These are phyloP conservation scores for Trogon melanurus DNA, from an alignment of 2,113 vertebrate species.

Conservation along the genomic window DNA sequence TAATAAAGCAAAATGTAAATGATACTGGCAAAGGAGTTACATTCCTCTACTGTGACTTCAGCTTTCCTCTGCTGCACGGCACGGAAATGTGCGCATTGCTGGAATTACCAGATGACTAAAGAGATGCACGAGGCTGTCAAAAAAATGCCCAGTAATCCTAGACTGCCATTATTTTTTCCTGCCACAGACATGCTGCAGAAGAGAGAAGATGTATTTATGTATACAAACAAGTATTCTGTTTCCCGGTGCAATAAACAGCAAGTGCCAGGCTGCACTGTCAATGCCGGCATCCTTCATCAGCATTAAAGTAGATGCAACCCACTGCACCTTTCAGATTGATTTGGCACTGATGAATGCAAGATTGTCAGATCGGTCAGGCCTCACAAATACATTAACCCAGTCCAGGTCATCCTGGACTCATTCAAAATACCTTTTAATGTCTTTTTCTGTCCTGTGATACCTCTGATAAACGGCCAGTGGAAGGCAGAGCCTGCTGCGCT, in stretches of 20 bases:
- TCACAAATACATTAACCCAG: slow-evolving; percentile 50
- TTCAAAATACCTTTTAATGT: slow-evolving; percentile 48
- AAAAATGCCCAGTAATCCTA: background rate
- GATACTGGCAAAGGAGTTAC: background rate
- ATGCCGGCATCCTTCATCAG: background rate
- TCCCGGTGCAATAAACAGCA: background rate
- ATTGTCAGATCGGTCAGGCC: slow-evolving; percentile 26
- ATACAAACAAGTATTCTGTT: background rate
- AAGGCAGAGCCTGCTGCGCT: background rate
- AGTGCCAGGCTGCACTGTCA: background rate
- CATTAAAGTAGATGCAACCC: background rate
- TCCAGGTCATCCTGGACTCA: slow-evolving; percentile 47
- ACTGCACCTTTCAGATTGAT: slow-evolving; percentile 42
- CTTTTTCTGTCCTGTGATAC: background rate
- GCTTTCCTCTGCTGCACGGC: background rate
- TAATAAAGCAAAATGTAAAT: slow-evolving; percentile 66
- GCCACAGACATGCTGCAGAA: background rate
- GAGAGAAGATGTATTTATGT: background rate
- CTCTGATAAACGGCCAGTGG: slow-evolving; percentile 37
- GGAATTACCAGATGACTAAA: background rate
- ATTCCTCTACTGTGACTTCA: background rate
- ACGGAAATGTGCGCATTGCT: background rate
- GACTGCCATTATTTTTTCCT: background rate
- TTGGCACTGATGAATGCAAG: slow-evolving; percentile 35
- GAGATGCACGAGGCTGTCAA: background rate